phyloP scores from a whole-genome alignment of 2,113 vertebrate genomes.

The Otocyon megalotis region DNA sequence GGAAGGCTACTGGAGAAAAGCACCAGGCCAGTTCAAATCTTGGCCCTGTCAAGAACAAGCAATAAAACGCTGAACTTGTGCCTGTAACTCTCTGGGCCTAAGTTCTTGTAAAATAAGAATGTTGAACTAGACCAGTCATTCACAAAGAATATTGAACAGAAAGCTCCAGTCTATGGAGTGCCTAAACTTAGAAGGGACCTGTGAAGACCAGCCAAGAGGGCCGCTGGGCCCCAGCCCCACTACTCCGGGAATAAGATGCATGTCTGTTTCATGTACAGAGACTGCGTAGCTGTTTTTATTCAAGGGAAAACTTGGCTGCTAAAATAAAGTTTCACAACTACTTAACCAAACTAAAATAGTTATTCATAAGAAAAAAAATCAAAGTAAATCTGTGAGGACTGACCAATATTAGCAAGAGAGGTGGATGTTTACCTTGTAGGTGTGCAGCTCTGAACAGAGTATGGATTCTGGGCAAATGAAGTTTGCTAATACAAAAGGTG shows the following conservation, averaged over 20 bases:
- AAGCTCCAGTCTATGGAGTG: neutral
- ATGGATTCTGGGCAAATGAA: neutral
- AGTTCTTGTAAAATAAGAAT: constrained; percentile 4
- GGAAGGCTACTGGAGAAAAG: neutral
- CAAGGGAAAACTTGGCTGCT: neutral
- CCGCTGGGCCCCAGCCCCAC: neutral
- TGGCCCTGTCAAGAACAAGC: constrained; percentile 5
- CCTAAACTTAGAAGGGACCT: neutral
- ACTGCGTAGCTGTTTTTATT: neutral
- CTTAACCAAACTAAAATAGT: neutral
- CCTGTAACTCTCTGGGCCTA: neutral
- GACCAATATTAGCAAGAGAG: neutral
- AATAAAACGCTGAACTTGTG: neutral
- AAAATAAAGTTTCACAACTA: constrained; percentile 20
- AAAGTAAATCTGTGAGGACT: neutral
- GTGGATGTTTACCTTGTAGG: neutral
- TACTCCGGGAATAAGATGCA: neutral
- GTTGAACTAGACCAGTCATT: neutral
- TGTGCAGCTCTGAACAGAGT: neutral
- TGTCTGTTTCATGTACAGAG: neutral
- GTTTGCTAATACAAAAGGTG: neutral
- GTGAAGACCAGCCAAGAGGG: neutral
- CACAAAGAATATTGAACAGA: neutral
- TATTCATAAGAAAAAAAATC: neutral
- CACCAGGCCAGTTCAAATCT: neutral